These are phyloP conservation scores for Dysdera silvatica DNA, from an alignment of 1,140 invertebrate genomes.

Conservation along the genomic window DNA sequence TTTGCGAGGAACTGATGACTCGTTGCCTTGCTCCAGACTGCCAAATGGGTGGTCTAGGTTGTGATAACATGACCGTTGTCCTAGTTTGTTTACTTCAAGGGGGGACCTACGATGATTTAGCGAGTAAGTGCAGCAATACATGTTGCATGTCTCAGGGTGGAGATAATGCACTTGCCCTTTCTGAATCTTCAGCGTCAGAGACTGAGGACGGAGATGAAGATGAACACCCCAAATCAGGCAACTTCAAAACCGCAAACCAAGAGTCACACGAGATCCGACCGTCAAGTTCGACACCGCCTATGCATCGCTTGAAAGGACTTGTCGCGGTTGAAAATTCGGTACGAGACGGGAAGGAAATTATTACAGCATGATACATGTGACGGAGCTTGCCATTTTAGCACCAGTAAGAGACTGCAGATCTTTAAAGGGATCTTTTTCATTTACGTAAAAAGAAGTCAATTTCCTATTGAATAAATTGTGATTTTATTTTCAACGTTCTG, in stretches of 20 bases:
- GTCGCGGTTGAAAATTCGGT: background rate
- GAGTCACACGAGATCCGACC: background rate
- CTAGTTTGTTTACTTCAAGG: conserved; percentile 71
- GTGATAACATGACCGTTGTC: conserved; percentile 97
- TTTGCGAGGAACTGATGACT: conserved; percentile 92
- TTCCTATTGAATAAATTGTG: too few species aligned
- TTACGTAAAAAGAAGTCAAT: too few species aligned
- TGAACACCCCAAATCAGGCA: background rate
- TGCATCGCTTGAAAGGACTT: background rate
- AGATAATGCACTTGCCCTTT: conserved; percentile 3
- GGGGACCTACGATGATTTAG: conserved; percentile 61
- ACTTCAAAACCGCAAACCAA: background rate
- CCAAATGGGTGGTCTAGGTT: conserved; percentile 90
- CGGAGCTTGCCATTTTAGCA: too few species aligned
- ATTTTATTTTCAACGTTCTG: too few species aligned
- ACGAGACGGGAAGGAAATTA: background rate
- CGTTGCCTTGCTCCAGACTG: conserved; percentile 90
- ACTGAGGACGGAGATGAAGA: conserved; percentile 20
- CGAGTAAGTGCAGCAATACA: conserved; percentile 40
- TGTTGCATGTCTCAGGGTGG: background rate
- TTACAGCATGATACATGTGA: background rate
- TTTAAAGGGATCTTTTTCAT: too few species aligned
- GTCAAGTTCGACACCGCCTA: background rate
- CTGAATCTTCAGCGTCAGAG: conserved; percentile 28
- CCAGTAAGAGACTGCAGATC: too few species aligned